phyloP scores from a whole-genome alignment of 1,140 invertebrate genomes.

The Artemia franciscana region DNA sequence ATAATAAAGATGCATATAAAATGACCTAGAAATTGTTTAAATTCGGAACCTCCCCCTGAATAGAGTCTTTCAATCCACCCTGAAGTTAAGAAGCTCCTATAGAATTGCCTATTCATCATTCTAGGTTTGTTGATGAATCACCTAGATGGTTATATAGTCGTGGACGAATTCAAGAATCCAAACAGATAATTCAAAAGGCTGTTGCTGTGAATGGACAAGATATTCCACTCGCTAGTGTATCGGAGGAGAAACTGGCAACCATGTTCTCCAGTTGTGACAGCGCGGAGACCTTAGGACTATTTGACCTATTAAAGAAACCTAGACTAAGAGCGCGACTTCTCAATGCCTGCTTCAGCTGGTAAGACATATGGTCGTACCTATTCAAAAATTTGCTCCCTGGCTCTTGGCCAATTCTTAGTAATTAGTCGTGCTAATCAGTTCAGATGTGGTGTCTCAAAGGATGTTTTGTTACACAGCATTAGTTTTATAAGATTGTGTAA shows the following conservation, averaged over 20 bases:
- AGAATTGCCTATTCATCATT: too few relatives aligned
- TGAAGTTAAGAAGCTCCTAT: too few relatives aligned
- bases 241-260: slow-evolving; percentile 12
- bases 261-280: slow-evolving; percentile 10
- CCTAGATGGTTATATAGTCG: slow-evolving; percentile 62
- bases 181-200: slow-evolving; percentile 42
- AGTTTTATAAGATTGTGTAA: too few relatives aligned
- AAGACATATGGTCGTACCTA: slow-evolving; percentile 18
- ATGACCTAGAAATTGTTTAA: too few relatives aligned
- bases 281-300: slow-evolving; percentile 22
- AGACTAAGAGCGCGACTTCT: slow-evolving; percentile 49
- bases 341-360: slow-evolving; percentile 58
- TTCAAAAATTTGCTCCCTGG: slow-evolving; percentile 20
- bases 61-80: too few relatives aligned
- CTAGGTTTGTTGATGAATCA: slow-evolving; percentile 52
- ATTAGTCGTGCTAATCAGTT: too few relatives aligned
- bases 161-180: slow-evolving; percentile 38
- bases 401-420: slow-evolving; percentile 13
- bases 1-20: too few relatives aligned
- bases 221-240: slow-evolving; percentile 7
- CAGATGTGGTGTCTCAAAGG: too few relatives aligned
- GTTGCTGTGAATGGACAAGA: slow-evolving; percentile 39
- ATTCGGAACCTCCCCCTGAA: too few relatives aligned
- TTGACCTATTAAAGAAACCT: slow-evolving; percentile 51
- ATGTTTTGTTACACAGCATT: too few relatives aligned